Conservation (phyloP, 2,797 vertebrate species). For the Pogoniulus pusillus region DNA sequence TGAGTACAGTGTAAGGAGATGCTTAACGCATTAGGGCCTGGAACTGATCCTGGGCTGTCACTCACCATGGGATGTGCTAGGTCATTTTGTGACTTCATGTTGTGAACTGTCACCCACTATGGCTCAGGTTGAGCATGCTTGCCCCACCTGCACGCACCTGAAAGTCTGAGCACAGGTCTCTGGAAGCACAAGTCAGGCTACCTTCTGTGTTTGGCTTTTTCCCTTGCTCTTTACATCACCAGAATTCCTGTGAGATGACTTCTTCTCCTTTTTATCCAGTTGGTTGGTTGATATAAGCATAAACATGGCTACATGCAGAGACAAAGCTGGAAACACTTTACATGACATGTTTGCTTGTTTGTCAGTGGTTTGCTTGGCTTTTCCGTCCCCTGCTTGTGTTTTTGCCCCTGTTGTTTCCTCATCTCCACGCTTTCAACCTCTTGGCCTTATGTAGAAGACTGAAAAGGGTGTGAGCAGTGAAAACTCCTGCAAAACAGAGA, state of each 20-base stretch:
- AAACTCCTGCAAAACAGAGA: background rate
- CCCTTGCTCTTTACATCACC: background rate
- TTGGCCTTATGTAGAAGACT: background rate
- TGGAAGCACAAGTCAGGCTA: background rate
- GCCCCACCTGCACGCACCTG: accelerated
- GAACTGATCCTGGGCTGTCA: background rate
- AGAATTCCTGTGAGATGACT: background rate
- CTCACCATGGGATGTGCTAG: background rate
- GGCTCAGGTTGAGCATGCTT: accelerated
- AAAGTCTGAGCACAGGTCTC: background rate
- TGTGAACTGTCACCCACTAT: accelerated
- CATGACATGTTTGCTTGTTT: background rate
- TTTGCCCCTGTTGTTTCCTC: background rate
- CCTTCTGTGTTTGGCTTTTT: background rate
- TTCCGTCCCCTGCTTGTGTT: background rate
- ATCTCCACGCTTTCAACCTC: constrained; percentile 1
- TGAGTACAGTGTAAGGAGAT: background rate
- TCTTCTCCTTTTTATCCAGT: background rate
- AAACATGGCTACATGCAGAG: background rate
- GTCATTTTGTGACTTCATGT: background rate
- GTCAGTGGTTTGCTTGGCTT: background rate
- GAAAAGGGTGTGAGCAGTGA: background rate
- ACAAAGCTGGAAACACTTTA: background rate
- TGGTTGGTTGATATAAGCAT: background rate
- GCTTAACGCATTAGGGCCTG: accelerated